Evolutionary conservation across 2,797 vertebrate species (phyloP), one percentile per base, ranked within the genome.

Genomic region (Schizopygopsis pylzovi): DNA sequence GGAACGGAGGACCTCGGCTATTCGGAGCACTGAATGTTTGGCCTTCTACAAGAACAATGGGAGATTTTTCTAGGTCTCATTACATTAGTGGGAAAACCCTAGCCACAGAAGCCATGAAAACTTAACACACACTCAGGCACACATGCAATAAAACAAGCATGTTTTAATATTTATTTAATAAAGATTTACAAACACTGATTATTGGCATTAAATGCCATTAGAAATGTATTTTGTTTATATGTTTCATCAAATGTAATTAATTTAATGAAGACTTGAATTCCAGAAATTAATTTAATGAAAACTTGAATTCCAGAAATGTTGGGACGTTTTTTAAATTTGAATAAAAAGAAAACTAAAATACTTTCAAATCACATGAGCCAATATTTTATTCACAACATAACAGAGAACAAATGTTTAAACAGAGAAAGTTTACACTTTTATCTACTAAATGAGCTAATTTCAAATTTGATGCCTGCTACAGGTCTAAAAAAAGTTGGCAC

Each of bases 1-100:
- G 47, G 83, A 82, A 68, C 1, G 52, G 33, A 63, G 83, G 81
- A 83, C 76, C 79, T 22, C 59, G 72, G 78, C 79, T 82, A 45
- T 65, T 61, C 16, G 20, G 37, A 45, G 63, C 10, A 28, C 71
- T 75, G 87, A 78, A 52, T 37, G 16, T 81, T 83, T 65, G 63
- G 25, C 20, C 78, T 79, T 86, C 45, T 52, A 43, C 49, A 49
- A 61, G 22, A 75, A 88, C 78, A 82, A 49, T 82, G 41, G 37
- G 37, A 43, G 25, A 75, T 88, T 88, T 82, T 75, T 84, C 54
- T 68, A 45, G 41, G 63, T 70, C 72, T 82, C 22, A 79, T 82
- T 87, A 52, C 25, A 76, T 47, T 52, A 81, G 45, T 25, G 41
- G 63, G 43, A 72, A 79, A 67, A 71, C 39, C 18, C 67, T n/a